Conservation (phyloP, 2,888 invertebrate genomes). For the Chrysolina haemoptera region DNA sequence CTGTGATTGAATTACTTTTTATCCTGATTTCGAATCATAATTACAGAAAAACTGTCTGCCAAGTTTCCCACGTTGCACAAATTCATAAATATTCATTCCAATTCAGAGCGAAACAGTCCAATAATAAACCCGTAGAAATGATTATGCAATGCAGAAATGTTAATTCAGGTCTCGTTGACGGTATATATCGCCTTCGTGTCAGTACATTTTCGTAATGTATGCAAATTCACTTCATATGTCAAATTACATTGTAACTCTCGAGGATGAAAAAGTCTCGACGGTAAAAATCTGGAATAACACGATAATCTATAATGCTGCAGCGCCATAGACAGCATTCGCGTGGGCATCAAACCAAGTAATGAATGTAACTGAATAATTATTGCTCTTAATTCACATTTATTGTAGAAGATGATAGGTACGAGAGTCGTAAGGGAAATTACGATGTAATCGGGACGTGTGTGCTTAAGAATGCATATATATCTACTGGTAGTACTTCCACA, state of each 20-base stretch:
- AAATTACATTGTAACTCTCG: slow-evolving; percentile 23
- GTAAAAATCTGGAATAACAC: slow-evolving; percentile 30
- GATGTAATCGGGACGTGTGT: slow-evolving; percentile 10
- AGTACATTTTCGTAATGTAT: slow-evolving; percentile 22
- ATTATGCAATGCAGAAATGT: slow-evolving; percentile 25
- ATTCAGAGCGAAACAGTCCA: slow-evolving; percentile 7
- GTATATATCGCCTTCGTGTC: slow-evolving; percentile 20
- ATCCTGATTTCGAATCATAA: not conserved
- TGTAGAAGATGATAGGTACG: slow-evolving; percentile 24
- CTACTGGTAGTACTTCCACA: not conserved
- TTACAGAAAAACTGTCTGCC: not conserved
- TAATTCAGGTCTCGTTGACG: slow-evolving; percentile 14
- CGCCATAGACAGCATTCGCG: slow-evolving; percentile 32
- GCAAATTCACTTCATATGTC: slow-evolving; percentile 27
- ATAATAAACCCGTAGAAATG: slow-evolving; percentile 23
- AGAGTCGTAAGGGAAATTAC: slow-evolving; percentile 9
- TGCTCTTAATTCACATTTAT: slow-evolving; percentile 28
- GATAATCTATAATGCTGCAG: slow-evolving; percentile 26
- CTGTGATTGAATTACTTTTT: not conserved
- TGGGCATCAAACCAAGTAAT: slow-evolving; percentile 29
- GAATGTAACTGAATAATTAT: slow-evolving; percentile 36
- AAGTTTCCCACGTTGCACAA: slow-evolving; percentile 8
- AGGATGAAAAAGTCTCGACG: slow-evolving; percentile 18
- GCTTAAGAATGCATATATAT: not conserved
- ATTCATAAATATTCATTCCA: slow-evolving; percentile 8